Evolutionary conservation across 2,888 invertebrate species (phyloP).

Genomic region (Branchipolynoe longqiensis): DNA sequence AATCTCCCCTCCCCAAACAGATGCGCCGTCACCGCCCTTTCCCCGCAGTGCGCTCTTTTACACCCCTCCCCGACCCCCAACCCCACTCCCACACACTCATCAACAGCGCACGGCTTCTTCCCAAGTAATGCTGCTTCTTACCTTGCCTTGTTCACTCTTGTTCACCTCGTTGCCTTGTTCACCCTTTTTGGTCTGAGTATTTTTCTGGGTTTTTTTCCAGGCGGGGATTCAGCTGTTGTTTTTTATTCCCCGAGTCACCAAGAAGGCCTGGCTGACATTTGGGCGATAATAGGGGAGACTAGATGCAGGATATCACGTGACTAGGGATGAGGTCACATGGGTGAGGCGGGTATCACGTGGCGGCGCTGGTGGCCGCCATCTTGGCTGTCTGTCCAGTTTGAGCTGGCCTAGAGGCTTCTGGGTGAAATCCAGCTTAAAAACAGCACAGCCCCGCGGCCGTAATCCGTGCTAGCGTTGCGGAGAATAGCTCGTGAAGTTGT

Average conservation of each 20-base stretch:
- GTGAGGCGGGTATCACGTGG: conserved; percentile 20
- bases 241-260: no score
- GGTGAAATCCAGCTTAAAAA: conserved; percentile 1
- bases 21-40: no score
- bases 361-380: not conserved
- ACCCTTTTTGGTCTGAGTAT: no score
- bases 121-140: not conserved
- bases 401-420: no score
- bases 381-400: conserved; percentile 23
- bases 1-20: no score
- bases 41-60: no score
- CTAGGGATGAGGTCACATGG: conserved; percentile 13
- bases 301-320: conserved; percentile 33
- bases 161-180: no score
- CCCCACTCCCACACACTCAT: conserved; percentile 3
- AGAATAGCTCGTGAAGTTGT: not conserved
- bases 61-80: not conserved
- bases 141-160: not conserved
- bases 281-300: conserved; percentile 38
- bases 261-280: not conserved
- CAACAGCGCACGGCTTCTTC: not conserved
- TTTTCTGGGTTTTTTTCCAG: conserved; percentile 7
- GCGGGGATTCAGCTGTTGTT: no score
- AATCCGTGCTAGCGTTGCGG: not conserved
- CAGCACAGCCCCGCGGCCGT: not conserved